Base-by-base conservation (phyloP, 2,797 vertebrate species). In the Malurus splendens region DNA sequence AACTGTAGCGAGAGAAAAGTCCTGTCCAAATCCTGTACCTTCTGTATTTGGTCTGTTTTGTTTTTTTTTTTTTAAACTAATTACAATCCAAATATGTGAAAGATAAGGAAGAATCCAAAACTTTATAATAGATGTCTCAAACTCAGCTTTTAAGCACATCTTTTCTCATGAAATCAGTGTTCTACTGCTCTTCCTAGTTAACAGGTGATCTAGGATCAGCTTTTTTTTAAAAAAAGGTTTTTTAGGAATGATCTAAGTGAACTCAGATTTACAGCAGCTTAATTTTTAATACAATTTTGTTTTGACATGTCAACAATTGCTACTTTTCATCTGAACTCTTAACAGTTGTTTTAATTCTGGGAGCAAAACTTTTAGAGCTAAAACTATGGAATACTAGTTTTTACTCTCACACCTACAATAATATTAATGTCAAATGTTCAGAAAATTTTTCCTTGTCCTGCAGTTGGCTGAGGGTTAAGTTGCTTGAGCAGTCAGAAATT, bases 401-500 rank as follows among this genome's bases (percentile, higher is more conserved):
- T 90, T 68, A 87, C 80, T 87, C 36, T 91, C 1, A 6, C 87
- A 93, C 79, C 48, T 93, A 73, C 32, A 47, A 10, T 74, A 23
- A 62, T 59, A 92, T 44, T 19, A 0, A 25, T 81, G 68, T 45
- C 56, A 88, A 72, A 83, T 48, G n/a, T 65, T 82, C 51, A 61
- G 56, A 84, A 41, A 61, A 25, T 70, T 94, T 90, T 82, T 84
- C 60, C 65, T 86, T 89, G 86, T 96, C 87, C 64, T 92, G 48
- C 77, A 66, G 32, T 90, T 93, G 90, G 79, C 47, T 85, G 92
- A 95, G 77, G 81, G 66, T 80, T 77, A 94, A 85, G 90, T 84
- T 92, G 87, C 76, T 93, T 94, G 88, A 94, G 85, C 64, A 90
- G 89, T 92, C 79, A 90, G 76, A 94, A 95, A 73, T 93, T 94